These are phyloP conservation scores for Bos indicus DNA, from an alignment of 2,113 vertebrate species.

Conservation along the genomic window DNA sequence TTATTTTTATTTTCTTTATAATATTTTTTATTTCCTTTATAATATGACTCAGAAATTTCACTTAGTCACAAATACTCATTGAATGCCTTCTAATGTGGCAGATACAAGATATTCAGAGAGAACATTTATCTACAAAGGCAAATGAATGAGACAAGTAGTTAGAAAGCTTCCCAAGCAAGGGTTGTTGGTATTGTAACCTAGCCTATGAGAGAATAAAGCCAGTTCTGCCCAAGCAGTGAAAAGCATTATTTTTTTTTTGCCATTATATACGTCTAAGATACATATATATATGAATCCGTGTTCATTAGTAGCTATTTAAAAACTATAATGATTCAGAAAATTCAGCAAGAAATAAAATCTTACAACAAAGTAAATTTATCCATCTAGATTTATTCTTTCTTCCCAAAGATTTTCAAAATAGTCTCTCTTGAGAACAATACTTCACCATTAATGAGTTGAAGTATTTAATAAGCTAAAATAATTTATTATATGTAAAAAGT, in stretches of 20 bases:
- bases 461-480: neutral
- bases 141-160: neutral
- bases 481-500: neutral
- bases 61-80: neutral
- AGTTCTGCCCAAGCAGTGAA: neutral
- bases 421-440: neutral
- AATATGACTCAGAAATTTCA: neutral
- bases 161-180: neutral
- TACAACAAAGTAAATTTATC: neutral
- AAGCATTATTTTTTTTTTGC: neutral
- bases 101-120: neutral
- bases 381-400: neutral
- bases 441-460: neutral
- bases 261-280: neutral
- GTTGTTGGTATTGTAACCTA: neutral
- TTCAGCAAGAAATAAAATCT: neutral
- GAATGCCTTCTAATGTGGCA: neutral
- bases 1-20: neutral
- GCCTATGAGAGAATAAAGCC: neutral
- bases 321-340: neutral
- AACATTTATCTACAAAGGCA: neutral
- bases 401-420: constrained; percentile 11
- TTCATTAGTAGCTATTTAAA: neutral
- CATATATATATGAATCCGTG: neutral
- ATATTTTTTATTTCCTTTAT: neutral